A percentile compares a stretch with the other conserved stretches of the same genome.
phyloP scores from a whole-genome alignment of 2,113 vertebrate genomes.

The Coptodon bakossiorum region DNA sequence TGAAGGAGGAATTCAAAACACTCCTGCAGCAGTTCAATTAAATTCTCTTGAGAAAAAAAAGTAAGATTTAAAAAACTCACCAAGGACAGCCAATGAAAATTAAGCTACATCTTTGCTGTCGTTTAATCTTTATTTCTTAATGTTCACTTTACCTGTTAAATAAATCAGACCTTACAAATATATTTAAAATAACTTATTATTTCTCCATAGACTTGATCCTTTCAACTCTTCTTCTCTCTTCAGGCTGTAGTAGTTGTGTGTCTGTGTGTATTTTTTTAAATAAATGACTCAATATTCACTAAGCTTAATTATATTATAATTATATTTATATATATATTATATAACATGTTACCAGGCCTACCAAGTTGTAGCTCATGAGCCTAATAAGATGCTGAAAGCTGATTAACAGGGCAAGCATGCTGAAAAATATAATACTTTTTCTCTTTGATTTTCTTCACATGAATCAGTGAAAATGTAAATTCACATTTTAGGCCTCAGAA shows the following conservation, averaged over 20 bases:
- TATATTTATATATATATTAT: neutral
- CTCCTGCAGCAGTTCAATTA: neutral
- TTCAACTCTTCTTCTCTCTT: neutral
- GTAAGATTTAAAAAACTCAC: neutral
- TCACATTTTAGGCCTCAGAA: neutral
- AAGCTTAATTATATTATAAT: too few species aligned
- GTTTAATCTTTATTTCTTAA: neutral
- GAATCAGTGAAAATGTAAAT: neutral
- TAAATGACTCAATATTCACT: neutral
- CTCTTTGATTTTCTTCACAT: neutral
- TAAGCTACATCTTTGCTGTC: neutral
- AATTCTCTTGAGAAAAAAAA: neutral
- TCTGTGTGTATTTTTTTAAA: neutral
- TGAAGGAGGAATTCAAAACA: neutral
- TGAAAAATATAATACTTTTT: neutral
- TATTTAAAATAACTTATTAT: neutral
- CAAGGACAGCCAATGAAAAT: neutral
- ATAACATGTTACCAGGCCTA: neutral
- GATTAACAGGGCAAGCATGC: neutral
- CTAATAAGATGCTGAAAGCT: neutral
- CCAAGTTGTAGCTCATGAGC: neutral
- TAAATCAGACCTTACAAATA: neutral
- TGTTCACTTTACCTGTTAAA: neutral
- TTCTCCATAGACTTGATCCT: neutral
- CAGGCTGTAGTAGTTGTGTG: neutral